Percentiles rank a stretch among this genome's conserved stretches.
These are phyloP conservation scores for Zalophus californianus DNA, from an alignment of 2,797 vertebrate species.

Conservation along the genomic window DNA sequence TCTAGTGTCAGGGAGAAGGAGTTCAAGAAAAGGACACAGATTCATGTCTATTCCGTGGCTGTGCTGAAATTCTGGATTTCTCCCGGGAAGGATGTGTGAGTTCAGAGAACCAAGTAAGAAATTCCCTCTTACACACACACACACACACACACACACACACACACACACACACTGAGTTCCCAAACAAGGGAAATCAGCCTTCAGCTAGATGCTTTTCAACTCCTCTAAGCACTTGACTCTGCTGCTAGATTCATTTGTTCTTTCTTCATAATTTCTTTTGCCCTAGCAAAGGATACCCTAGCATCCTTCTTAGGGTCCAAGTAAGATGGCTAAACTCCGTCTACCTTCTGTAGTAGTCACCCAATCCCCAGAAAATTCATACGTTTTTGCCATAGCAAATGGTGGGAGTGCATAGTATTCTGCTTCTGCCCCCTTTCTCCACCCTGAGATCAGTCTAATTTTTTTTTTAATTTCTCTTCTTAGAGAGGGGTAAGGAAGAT, in stretches of 20 bases:
- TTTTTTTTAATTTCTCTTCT: not conserved
- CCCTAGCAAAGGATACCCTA: not conserved
- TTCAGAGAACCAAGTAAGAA: not conserved
- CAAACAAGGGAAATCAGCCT: not conserved
- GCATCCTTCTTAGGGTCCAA: not conserved
- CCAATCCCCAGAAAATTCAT: not conserved
- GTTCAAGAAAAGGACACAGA: not conserved
- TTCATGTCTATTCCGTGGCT: not conserved
- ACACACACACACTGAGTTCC: not conserved
- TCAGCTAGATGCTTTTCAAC: not conserved
- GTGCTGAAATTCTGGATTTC: not conserved
- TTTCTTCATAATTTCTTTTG: not conserved
- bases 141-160: not conserved
- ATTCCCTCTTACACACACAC: not conserved
- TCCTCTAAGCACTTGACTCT: not conserved
- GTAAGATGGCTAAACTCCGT: not conserved
- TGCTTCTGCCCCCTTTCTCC: not conserved
- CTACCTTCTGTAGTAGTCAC: not conserved
- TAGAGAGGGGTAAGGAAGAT: not conserved
- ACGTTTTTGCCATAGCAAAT: not conserved
- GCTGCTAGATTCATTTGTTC: not conserved
- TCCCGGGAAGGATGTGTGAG: not conserved
- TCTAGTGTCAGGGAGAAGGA: not conserved
- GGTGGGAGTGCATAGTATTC: no score
- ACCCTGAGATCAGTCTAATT: no score